Evolutionary conservation across 1,140 invertebrate genomes (phyloP).

Genomic region (Atopsyche davidsoni): DNA sequence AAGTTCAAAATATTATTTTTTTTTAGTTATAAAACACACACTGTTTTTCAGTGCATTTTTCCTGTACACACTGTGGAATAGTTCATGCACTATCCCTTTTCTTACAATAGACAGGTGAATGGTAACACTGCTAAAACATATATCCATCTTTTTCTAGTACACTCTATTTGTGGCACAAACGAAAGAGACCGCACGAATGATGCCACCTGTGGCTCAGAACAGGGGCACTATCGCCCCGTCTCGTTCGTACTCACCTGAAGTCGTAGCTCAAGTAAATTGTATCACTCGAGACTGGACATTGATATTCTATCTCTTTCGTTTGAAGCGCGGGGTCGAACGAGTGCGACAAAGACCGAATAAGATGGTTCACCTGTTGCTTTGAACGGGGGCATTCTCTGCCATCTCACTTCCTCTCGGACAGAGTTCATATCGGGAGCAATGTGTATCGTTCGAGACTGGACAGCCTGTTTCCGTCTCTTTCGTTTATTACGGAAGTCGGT

Average conservation of each 20-base stretch:
- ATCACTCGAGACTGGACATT: constrained; percentile 5
- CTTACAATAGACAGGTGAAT: constrained; percentile 25
- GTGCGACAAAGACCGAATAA: constrained; percentile 2
- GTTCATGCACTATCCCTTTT: constrained; percentile 23
- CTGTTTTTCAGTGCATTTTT: constrained; percentile 1
- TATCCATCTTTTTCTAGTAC: constrained; percentile 9
- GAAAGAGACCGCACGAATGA: constrained; percentile 18
- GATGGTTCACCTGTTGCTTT: too few relatives aligned
- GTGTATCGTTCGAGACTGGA: constrained; percentile 2
- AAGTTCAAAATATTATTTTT: not conserved
- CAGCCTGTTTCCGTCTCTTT: constrained; percentile 9
- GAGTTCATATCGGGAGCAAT: too few relatives aligned
- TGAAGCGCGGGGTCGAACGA: not conserved
- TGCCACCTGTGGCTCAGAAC: constrained; percentile 26
- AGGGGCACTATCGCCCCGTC: constrained; percentile 16
- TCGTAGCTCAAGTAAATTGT: constrained; percentile 6
- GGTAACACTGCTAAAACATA: constrained; percentile 9
- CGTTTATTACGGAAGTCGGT: not conserved
- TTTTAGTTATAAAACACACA: not conserved
- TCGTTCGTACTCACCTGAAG: constrained; percentile 8
- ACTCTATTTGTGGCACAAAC: not conserved
- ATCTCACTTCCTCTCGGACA: constrained; percentile 4
- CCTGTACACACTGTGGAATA: constrained; percentile 14
- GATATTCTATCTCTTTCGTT: constrained; percentile 7
- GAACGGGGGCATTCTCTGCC: too few relatives aligned